Percentiles rank a stretch among this genome's conserved stretches.
Evolutionary conservation across 2,888 invertebrate species (phyloP).

Genomic region (Tenthredo livida): DNA sequence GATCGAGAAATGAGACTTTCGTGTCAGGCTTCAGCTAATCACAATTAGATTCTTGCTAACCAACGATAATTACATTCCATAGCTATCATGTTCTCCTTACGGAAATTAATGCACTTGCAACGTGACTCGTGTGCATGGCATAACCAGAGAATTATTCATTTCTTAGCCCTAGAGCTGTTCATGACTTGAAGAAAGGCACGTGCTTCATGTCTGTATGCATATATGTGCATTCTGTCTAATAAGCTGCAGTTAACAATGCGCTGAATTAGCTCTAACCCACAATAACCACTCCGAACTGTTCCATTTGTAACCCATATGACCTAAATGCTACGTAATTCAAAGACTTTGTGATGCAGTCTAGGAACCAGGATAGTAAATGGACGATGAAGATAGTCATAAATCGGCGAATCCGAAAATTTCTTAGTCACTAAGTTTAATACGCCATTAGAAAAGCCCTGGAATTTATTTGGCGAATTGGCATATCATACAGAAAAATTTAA

Average conservation of each 20-base stretch:
- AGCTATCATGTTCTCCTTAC: neutral
- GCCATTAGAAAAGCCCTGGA: neutral
- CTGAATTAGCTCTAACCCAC: neutral
- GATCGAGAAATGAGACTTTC: constrained; percentile 17
- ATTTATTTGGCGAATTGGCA: neutral
- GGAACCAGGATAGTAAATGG: neutral
- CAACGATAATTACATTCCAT: neutral
- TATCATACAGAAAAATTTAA: neutral
- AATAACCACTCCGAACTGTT: neutral
- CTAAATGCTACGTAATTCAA: neutral
- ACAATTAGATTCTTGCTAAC: constrained; percentile 15
- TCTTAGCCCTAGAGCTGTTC: neutral
- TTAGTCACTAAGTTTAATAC: neutral
- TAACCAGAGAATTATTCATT: neutral
- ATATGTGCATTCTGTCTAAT: neutral
- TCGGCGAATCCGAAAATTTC: neutral
- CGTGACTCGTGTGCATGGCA: neutral
- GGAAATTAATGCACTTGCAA: constrained; percentile 7
- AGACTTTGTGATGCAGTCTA: neutral
- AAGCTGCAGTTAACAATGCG: constrained; percentile 1
- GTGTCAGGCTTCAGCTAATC: constrained; percentile 15
- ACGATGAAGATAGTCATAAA: neutral
- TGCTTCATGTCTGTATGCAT: constrained; percentile 16
- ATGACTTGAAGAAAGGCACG: neutral
- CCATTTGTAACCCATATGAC: neutral